Base-by-base conservation (phyloP, 2,797 vertebrate genomes). In the Aldrovandia affinis region DNA sequence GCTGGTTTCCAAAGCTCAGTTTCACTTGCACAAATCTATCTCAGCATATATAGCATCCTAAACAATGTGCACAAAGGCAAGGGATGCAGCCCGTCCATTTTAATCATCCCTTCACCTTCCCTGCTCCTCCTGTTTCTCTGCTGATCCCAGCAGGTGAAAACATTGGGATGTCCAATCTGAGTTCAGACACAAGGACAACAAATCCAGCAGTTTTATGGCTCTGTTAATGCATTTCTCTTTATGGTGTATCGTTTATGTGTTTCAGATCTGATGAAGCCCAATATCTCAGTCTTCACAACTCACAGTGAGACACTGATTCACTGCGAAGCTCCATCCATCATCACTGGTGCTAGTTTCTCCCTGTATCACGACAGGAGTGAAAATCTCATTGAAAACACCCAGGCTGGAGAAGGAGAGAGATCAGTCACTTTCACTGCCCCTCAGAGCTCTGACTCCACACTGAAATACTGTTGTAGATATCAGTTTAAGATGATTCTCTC, bases 401-500 rank as follows among this genome's bases (percentile, higher is more conserved):
- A 33, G 61, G 81, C 81, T 52, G 61, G 61, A 73, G 57, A 28
- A 54, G 63, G 47, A 70, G 61, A 82, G n/a, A 70, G 33, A 52
- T 25, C 47, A 10, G 63, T 73, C 18, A 82, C 3, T 28, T 73
- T 82, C 81, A 68, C 61, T 82, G 44, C 73, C 61, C 81, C 44
- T 28, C 63, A 36, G n/a, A 70, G 68, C 68, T 70, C 68, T 70
- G 42, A 47, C 18, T 33, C 47, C 18, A 54, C 47, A 15, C 61
- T 54, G 61, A 70, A 6, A 5, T 82, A 70, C 44, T 82, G 63
- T 28, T 82, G 81, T 55, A 0, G 61, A 5, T 82, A 82, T 70
- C 44, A 73, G 61, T 70, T 52, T n/a, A n/a, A n/a, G 33, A 9
- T 0, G 12, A 0, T 54, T 12, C 20, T 5, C 44, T 82, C 81